Evolutionary conservation across 2,113 vertebrate genomes (phyloP), one percentile per base, ranked within the genome.

Genomic region (Apteryx owenii): DNA sequence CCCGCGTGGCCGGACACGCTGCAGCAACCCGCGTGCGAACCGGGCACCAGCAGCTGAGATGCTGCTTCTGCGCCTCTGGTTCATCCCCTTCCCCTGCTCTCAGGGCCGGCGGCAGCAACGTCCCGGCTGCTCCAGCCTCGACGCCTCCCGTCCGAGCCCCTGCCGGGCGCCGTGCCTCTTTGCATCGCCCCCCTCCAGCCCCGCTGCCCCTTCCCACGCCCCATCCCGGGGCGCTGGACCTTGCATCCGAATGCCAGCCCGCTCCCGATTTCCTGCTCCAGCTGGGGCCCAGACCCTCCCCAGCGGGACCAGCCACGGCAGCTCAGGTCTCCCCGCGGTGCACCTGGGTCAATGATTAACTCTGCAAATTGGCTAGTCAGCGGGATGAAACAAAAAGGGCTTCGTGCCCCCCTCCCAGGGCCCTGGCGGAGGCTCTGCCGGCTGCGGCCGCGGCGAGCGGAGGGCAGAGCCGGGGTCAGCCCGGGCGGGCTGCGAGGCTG

Each of bases 281-380:
- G 61, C 19, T 6, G 29, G 78, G 40, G 54, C 54, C 56, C 29
- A 16, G 44, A 18, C 40, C 81, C 69, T 36, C 36, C 46, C 8
- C 0, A 69, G 28, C 26, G 79, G 92, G 78, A 93, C 79, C 56
- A n/a, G 48, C 60, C 23, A 0, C 5, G 28, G 42, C 20, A 26
- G 61, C 89, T 92, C 92, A 33, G 64, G 25, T 93, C 89, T 92
- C 83, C 88, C 68, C 69, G 81, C 81, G 50, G 28, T 2, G 58
- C 71, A 84, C 56, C 80, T 40, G 44, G 62, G 81, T 97, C 91
- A 98, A 97, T 97, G 88, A 97, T 98, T 97, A 97, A 97, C 83
- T 5, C 54, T 29, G 78, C 89, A 75, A 71, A 64, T 51, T 51
- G 20, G 70, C 60, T 60, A 22, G 91, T 85, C 64, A 31, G 77